phyloP scores from a whole-genome alignment of 2,888 invertebrate genomes.

The Hirtodrosophila duncani region DNA sequence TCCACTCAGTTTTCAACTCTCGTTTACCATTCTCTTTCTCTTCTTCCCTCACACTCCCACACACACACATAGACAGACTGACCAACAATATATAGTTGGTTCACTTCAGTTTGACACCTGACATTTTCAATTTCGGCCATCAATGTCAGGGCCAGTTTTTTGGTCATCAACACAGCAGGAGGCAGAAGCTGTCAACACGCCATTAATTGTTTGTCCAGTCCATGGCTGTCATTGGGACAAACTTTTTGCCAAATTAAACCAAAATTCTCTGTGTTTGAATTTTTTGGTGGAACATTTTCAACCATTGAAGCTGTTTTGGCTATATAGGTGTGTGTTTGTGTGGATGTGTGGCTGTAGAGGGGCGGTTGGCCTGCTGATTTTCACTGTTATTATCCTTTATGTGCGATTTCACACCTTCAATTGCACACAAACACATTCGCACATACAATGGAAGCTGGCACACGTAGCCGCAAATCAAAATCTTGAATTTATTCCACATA shows the following conservation, averaged over 20 bases:
- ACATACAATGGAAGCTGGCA: constrained; percentile 31
- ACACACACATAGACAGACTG: neutral
- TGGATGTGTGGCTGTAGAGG: neutral
- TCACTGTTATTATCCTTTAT: constrained; percentile 70
- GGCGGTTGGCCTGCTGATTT: constrained; percentile 35
- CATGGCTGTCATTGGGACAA: neutral
- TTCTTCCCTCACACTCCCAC: neutral
- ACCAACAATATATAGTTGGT: too few relatives aligned
- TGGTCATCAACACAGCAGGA: neutral
- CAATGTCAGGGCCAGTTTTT: constrained; percentile 1
- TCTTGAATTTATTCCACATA: constrained; percentile 75
- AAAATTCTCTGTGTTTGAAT: neutral
- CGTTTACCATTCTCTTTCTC: constrained; percentile 4
- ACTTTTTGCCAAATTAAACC: neutral
- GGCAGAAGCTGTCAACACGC: neutral
- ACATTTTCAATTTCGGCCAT: constrained; percentile 2
- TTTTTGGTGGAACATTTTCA: too few relatives aligned
- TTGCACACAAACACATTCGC: constrained; percentile 30
- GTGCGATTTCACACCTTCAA: constrained; percentile 68
- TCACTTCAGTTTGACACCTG: neutral
- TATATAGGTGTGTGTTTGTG: neutral
- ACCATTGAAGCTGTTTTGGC: neutral
- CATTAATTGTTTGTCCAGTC: constrained; percentile 1
- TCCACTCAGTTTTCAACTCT: too few relatives aligned
- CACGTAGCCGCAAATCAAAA: constrained; percentile 71